phyloP scores from a whole-genome alignment of 2,797 vertebrate genomes.

The Meda fulgida region DNA sequence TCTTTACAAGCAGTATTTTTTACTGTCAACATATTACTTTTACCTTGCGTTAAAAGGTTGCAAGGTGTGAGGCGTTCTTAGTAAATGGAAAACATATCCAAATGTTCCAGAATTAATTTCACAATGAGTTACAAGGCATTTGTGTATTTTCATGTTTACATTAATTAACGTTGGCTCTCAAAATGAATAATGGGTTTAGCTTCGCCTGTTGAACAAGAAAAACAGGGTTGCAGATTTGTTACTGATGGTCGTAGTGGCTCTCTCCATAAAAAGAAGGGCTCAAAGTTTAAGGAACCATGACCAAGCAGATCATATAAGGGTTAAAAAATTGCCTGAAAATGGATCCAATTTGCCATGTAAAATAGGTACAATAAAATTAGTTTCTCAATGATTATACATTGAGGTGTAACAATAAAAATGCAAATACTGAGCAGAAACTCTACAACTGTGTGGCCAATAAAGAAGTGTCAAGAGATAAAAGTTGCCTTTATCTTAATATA shows the following conservation, averaged over 20 bases:
- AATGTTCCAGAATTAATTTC: background rate
- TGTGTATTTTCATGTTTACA: background rate
- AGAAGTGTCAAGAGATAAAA: background rate
- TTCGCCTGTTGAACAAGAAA: conserved; percentile 5
- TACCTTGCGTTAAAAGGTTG: background rate
- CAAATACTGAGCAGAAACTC: background rate
- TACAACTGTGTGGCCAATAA: background rate
- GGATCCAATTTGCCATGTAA: background rate
- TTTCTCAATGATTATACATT: background rate
- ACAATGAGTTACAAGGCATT: background rate
- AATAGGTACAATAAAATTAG: background rate
- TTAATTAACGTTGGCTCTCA: background rate
- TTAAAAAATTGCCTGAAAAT: background rate
- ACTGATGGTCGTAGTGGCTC: background rate
- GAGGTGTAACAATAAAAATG: background rate
- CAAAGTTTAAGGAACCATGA: background rate
- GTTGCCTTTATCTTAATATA: background rate
- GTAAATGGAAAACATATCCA: background rate
- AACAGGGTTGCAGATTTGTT: background rate
- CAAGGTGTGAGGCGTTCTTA: background rate
- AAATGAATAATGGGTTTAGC: background rate
- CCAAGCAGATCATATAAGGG: background rate
- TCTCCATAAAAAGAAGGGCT: background rate
- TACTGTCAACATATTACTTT: background rate
- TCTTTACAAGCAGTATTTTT: background rate